phyloP scores from a whole-genome alignment of 2,113 vertebrate species.

The Tympanuchus pallidicinctus region DNA sequence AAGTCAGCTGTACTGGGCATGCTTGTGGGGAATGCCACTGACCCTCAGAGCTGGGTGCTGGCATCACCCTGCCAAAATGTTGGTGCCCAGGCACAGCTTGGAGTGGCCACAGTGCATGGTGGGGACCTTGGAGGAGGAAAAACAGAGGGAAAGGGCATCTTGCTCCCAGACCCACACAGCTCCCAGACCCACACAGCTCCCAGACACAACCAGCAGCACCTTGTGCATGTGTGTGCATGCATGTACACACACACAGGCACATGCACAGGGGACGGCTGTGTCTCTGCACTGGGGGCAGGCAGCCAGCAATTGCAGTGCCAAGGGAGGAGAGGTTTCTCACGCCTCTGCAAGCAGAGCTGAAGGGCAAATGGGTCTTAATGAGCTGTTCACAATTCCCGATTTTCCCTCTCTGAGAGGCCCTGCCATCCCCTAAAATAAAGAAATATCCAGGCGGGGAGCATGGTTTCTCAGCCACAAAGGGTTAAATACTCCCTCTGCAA shows the following conservation, averaged over 20 bases:
- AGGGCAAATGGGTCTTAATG: not conserved
- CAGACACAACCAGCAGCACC: fast-evolving
- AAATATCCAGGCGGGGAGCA: not conserved
- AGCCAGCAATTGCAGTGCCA: not conserved
- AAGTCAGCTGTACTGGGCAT: not conserved
- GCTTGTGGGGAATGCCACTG: not conserved
- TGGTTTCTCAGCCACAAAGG: not conserved
- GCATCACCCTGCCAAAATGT: not conserved
- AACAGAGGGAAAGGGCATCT: not conserved
- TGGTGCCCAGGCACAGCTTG: not conserved
- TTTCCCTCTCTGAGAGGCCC: not conserved
- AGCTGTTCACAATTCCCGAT: not conserved
- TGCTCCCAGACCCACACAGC: fast-evolving
- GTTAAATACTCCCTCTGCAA: constrained; percentile 27
- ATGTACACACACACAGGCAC: not conserved
- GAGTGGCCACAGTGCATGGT: fast-evolving
- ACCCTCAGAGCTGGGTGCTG: not conserved
- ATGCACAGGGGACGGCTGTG: not conserved
- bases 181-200: fast-evolving
- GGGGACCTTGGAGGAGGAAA: not conserved
- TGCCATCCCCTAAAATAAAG: not conserved
- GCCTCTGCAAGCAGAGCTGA: not conserved
- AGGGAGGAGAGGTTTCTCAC: constrained; percentile 30
- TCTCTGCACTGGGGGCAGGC: not conserved
- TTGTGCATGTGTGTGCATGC: not conserved